These are phyloP conservation scores for Anagyrus pseudococci DNA, from an alignment of 2,888 invertebrate species.

Conservation along the genomic window DNA sequence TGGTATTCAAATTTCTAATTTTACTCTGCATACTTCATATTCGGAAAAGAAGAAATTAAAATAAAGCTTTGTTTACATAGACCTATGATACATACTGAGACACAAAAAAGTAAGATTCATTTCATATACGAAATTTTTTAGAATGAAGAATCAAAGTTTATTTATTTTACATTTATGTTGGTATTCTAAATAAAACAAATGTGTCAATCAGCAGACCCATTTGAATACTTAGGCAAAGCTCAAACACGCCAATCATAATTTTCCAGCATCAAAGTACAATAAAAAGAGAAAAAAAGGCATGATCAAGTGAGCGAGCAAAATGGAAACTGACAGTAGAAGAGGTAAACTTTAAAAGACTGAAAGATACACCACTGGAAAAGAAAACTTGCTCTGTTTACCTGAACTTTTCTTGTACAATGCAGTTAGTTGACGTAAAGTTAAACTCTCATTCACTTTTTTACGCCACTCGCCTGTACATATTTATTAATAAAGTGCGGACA, in stretches of 20 bases:
- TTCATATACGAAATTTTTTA: no score
- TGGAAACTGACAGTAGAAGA: slow-evolving; percentile 13
- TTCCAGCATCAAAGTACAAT: neutral
- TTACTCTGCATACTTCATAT: no score
- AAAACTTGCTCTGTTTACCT: slow-evolving; percentile 24
- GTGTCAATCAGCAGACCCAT: no score
- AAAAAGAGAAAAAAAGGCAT: neutral
- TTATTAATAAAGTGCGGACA: slow-evolving; percentile 9
- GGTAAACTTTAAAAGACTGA: slow-evolving; percentile 15
- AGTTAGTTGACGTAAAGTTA: slow-evolving; percentile 16
- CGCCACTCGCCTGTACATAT: slow-evolving; percentile 4
- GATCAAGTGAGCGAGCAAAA: slow-evolving; percentile 6
- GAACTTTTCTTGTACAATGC: slow-evolving; percentile 25
- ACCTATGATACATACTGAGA: no score
- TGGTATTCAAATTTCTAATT: no score
- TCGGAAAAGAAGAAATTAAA: no score
- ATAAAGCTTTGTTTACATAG: no score
- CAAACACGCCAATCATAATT: slow-evolving; percentile 10
- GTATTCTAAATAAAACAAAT: no score
- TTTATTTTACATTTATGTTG: no score
- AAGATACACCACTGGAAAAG: slow-evolving; percentile 22
- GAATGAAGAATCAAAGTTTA: no score
- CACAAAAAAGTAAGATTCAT: no score
- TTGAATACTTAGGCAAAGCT: no score
- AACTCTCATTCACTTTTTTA: slow-evolving; percentile 19